Conservation (phyloP, 2,113 vertebrate genomes). For the Miniopterus natalensis region DNA sequence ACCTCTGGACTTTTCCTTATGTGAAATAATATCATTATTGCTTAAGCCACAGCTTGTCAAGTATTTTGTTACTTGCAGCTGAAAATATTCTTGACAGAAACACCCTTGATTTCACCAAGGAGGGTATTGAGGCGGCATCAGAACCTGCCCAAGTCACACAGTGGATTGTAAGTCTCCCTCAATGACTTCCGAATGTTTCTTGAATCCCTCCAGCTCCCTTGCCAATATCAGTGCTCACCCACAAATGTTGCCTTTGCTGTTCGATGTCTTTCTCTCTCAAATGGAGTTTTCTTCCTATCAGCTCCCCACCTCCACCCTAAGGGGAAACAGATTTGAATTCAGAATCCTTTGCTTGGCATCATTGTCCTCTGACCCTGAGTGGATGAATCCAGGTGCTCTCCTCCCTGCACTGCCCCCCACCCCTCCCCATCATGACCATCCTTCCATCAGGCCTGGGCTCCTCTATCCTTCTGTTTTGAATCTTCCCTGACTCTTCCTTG, state of each 20-base stretch:
- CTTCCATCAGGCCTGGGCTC: neutral
- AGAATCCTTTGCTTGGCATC: neutral
- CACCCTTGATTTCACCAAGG: neutral
- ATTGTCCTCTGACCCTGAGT: neutral
- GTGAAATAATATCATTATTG: neutral
- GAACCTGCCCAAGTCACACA: neutral
- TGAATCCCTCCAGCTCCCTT: neutral
- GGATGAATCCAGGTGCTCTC: fast-evolving
- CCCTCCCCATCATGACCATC: neutral
- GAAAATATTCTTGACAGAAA: neutral
- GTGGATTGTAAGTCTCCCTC: neutral
- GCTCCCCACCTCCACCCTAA: neutral
- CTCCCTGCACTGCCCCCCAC: neutral
- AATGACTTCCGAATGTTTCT: neutral
- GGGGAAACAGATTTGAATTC: neutral
- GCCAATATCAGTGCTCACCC: neutral
- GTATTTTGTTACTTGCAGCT: constrained; percentile 13
- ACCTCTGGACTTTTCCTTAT: neutral
- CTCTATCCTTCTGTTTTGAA: neutral
- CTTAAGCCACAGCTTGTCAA: neutral
- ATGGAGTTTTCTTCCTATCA: neutral
- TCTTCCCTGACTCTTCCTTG: neutral
- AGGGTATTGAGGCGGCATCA: neutral
- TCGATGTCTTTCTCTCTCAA: neutral
- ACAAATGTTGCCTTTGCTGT: neutral